phyloP scores from a whole-genome alignment of 2,888 invertebrate species.

The Meta bourneti region DNA sequence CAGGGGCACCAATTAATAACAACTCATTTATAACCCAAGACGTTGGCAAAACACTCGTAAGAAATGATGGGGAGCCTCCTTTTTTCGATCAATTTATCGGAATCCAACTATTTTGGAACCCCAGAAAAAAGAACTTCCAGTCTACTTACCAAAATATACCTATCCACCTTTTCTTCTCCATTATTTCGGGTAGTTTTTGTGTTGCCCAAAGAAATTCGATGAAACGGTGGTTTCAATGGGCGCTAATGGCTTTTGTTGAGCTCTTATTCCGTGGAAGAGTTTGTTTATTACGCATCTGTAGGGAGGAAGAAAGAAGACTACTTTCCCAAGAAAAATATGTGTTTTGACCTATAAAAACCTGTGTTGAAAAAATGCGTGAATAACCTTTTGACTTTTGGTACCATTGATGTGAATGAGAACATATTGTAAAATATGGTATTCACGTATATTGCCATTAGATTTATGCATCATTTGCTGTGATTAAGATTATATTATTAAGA shows the following conservation, averaged over 20 bases:
- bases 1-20: slow-evolving; percentile 13
- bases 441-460: too few relatives aligned
- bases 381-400: too few relatives aligned
- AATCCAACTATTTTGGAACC: slow-evolving; percentile 25
- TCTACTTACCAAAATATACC: slow-evolving; percentile 44
- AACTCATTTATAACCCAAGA: slow-evolving; percentile 13
- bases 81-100: slow-evolving; percentile 52
- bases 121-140: slow-evolving; percentile 3
- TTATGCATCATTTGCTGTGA: too few relatives aligned
- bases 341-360: background rate
- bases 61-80: background rate
- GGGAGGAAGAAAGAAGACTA: too few relatives aligned
- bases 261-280: slow-evolving; percentile 17
- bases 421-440: too few relatives aligned
- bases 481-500: too few relatives aligned
- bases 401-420: too few relatives aligned
- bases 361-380: background rate
- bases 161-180: slow-evolving; percentile 27
- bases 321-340: too few relatives aligned
- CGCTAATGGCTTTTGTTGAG: slow-evolving; percentile 46
- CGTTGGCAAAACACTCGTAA: background rate
- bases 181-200: slow-evolving; percentile 40
- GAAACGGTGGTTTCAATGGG: slow-evolving; percentile 24
- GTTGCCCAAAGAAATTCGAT: slow-evolving; percentile 32
- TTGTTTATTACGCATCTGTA: slow-evolving; percentile 9